Evolutionary conservation across 1,140 invertebrate species (phyloP).

Genomic region (Heliconius hermathena): DNA sequence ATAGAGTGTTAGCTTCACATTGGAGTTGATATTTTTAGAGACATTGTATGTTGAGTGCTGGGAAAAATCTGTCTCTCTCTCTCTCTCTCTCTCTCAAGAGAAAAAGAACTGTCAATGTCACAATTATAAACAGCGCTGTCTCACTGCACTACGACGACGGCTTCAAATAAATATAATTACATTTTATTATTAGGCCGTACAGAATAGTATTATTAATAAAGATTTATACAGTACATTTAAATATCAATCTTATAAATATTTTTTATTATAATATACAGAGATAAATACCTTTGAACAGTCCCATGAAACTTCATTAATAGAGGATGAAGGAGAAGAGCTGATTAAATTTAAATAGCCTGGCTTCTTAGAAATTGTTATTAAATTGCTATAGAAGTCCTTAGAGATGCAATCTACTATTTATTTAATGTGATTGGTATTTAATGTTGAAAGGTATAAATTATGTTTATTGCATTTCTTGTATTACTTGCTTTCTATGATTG

Average conservation of each 20-base stretch:
- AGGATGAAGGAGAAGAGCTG: slow-evolving; percentile 9
- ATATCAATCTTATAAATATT: not conserved
- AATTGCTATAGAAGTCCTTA: not conserved
- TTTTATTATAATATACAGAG: not conserved
- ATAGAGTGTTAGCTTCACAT: too few species aligned
- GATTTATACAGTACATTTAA: not conserved
- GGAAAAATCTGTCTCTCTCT: too few species aligned
- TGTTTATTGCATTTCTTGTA: not conserved
- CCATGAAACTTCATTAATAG: slow-evolving; percentile 9
- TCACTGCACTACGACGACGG: too few species aligned
- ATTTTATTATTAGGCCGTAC: too few species aligned
- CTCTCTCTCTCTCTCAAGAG: too few species aligned
- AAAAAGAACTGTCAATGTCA: too few species aligned
- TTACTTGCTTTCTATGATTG: not conserved
- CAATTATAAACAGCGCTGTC: too few species aligned
- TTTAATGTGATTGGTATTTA: slow-evolving; percentile 8
- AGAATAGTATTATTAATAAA: not conserved
- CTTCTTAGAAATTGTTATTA: not conserved
- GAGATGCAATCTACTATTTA: not conserved
- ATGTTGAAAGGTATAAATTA: slow-evolving; percentile 4
- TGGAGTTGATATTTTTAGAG: too few species aligned
- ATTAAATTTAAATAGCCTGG: slow-evolving; percentile 6
- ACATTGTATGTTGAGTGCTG: too few species aligned
- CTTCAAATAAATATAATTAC: too few species aligned
- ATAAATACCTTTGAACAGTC: not conserved